Conservation (phyloP, 2,113 vertebrate species). For the Colinus virginianus region DNA sequence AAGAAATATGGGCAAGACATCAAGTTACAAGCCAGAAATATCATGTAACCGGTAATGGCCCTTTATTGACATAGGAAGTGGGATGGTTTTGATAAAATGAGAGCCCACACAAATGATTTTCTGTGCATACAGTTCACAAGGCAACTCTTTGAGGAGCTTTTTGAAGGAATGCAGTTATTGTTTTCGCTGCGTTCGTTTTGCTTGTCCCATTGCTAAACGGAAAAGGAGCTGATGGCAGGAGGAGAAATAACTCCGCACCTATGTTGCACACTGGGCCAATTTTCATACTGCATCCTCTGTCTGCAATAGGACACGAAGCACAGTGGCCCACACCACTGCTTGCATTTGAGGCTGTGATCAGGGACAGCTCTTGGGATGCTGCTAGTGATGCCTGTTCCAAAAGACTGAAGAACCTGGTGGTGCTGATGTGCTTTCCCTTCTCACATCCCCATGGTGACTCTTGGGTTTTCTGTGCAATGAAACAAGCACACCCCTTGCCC, state of each 20-base stretch:
- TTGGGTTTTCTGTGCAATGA: accelerated
- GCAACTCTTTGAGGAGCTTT: background rate
- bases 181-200: background rate
- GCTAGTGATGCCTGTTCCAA: accelerated
- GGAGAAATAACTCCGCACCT: background rate
- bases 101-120: constrained; percentile 24
- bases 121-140: background rate
- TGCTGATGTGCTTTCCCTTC: background rate
- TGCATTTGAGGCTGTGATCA: background rate
- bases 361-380: background rate
- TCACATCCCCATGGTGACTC: background rate
- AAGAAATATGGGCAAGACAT: constrained; percentile 3
- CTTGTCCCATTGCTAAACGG: background rate
- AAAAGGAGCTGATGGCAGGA: background rate
- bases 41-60: constrained; percentile 4
- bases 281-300: background rate
- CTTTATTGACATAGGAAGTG: constrained; percentile 15
- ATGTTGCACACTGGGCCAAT: accelerated
- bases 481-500: background rate
- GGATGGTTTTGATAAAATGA: constrained; percentile 52
- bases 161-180: background rate
- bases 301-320: background rate
- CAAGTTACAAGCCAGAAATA: constrained; percentile 38
- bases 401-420: too few relatives aligned
- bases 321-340: accelerated